These are phyloP conservation scores for Silurus aristotelis DNA, from an alignment of 2,797 vertebrate species.

Conservation along the genomic window DNA sequence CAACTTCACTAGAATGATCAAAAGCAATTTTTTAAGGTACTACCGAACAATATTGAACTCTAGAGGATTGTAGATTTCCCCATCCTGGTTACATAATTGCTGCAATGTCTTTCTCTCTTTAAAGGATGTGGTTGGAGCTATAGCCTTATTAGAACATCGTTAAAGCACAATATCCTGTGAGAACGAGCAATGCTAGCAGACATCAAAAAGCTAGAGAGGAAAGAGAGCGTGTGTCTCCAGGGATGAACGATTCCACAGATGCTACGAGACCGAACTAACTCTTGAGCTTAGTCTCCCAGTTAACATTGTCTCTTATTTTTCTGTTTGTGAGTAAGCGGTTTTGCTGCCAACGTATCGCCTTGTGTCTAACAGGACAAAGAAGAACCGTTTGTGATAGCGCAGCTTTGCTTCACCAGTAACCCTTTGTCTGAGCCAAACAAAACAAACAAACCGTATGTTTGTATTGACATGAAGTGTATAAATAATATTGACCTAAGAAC, in stretches of 20 bases:
- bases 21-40: neutral
- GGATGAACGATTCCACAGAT: slow-evolving; percentile 32
- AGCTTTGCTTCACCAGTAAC: neutral
- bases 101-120: slow-evolving; percentile 8
- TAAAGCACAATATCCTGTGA: slow-evolving; percentile 9
- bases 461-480: slow-evolving; percentile 7
- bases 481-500: slow-evolving; percentile 12
- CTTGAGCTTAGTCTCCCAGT: neutral
- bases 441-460: neutral
- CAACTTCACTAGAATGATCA: neutral
- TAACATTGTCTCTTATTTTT: neutral
- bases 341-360: neutral
- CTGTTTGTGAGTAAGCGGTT: neutral
- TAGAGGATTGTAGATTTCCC: neutral
- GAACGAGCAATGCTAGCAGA: neutral
- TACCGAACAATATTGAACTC: neutral
- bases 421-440: slow-evolving; percentile 3
- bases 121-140: neutral
- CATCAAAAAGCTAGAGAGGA: slow-evolving; percentile 24
- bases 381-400: neutral
- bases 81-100: slow-evolving; percentile 13
- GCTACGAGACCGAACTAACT: neutral
- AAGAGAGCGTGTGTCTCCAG: neutral
- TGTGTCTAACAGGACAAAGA: slow-evolving; percentile 16
- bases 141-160: slow-evolving; percentile 11